Evolutionary conservation across 2,113 vertebrate genomes (phyloP).

Genomic region (Campylomormyrus numenius): DNA sequence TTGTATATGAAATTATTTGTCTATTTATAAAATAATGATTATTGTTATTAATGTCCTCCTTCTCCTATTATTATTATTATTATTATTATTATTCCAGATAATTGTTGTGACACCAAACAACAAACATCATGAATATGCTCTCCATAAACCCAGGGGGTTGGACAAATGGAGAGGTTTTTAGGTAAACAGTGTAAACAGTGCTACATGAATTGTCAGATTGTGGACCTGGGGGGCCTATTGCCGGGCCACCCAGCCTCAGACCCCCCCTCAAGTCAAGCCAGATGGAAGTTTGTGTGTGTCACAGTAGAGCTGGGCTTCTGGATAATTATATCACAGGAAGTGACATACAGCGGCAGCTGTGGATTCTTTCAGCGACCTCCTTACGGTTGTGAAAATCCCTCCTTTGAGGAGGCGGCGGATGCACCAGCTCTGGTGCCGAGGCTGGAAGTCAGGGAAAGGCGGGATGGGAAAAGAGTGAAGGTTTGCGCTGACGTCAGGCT

Average conservation of each 20-base stretch:
- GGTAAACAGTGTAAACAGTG: conserved; percentile 25
- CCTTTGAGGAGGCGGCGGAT: conserved; percentile 32
- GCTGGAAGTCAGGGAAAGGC: background rate
- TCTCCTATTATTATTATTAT: background rate
- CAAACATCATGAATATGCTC: background rate
- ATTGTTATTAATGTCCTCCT: background rate
- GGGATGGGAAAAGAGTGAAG: background rate
- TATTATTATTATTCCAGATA: background rate
- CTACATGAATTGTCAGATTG: background rate
- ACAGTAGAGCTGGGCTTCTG: conserved; percentile 17
- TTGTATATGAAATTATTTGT: background rate
- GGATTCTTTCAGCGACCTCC: conserved; percentile 54
- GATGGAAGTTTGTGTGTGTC: conserved; percentile 24
- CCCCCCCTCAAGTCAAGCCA: conserved; percentile 8
- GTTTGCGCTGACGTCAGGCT: background rate
- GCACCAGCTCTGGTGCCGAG: background rate
- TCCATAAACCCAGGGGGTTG: background rate
- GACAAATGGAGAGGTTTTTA: conserved; percentile 38
- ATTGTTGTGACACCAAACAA: background rate
- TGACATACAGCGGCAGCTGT: conserved; percentile 53
- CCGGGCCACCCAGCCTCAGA: conserved; percentile 43
- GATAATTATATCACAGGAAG: conserved; percentile 30
- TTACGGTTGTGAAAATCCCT: conserved; percentile 41
- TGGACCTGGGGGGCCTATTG: background rate
- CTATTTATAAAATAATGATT: background rate